These are phyloP conservation scores for Nipponacmea schrenckii DNA, from an alignment of 2,888 invertebrate species.

Conservation along the genomic window DNA sequence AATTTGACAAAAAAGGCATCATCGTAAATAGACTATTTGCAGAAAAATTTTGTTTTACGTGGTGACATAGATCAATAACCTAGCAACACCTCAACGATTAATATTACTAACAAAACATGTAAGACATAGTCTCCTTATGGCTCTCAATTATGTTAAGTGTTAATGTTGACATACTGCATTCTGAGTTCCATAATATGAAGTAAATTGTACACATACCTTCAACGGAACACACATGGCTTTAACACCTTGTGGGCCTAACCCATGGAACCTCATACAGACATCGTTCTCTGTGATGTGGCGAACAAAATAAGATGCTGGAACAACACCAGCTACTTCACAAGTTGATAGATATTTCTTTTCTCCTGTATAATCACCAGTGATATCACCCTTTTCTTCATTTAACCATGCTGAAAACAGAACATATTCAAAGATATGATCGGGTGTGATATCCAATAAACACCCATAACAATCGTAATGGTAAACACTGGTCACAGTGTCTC, in stretches of 20 bases:
- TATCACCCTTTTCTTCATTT: slow-evolving; percentile 38
- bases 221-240: slow-evolving; percentile 61
- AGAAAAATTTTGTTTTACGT: too few species aligned
- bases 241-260: slow-evolving; percentile 57
- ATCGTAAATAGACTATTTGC: too few species aligned
- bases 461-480: too few species aligned
- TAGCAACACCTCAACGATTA: too few species aligned
- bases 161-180: too few species aligned
- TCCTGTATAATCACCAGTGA: slow-evolving; percentile 43
- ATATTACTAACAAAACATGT: too few species aligned
- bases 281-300: slow-evolving; percentile 42
- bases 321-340: slow-evolving; percentile 47
- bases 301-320: slow-evolving; percentile 54
- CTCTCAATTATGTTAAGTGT: too few species aligned
- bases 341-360: slow-evolving; percentile 48
- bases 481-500: too few species aligned
- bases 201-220: slow-evolving; percentile 47
- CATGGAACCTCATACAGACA: slow-evolving; percentile 52
- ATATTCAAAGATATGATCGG: neutral
- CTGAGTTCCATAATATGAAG: too few species aligned
- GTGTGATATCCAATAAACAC: too few species aligned
- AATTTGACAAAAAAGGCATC: slow-evolving; percentile 21
- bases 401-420: slow-evolving; percentile 44
- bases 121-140: too few species aligned
- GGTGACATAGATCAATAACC: too few species aligned